These are phyloP conservation scores for Myotis lucifugus DNA, from an alignment of 2,113 vertebrate species.

Conservation along the genomic window DNA sequence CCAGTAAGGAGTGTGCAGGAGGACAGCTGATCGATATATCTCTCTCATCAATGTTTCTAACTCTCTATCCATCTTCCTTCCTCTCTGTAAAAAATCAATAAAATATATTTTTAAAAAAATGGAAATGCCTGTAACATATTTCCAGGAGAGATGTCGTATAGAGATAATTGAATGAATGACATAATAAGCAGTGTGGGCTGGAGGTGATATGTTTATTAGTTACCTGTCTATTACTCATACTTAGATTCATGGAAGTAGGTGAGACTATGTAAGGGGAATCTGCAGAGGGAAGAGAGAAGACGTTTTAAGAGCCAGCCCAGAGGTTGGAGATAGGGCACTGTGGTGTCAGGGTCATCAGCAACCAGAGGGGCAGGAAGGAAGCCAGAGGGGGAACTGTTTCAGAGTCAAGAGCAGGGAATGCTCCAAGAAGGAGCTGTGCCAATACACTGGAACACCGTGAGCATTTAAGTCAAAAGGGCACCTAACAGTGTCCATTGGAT, in stretches of 20 bases:
- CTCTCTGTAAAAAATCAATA: too few relatives aligned
- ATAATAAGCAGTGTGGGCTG: not conserved
- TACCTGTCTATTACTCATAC: not conserved
- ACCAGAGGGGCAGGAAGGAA: not conserved
- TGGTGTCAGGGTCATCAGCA: not conserved
- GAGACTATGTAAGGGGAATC: not conserved
- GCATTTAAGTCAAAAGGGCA: not conserved
- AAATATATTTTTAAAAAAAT: too few relatives aligned
- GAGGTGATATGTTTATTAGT: not conserved
- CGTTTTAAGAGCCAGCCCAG: not conserved
- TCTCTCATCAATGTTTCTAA: too few relatives aligned
- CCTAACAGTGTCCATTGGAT: not conserved
- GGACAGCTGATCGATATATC: too few relatives aligned
- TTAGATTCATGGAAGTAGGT: not conserved
- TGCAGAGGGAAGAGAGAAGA: not conserved
- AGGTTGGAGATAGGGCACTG: not conserved
- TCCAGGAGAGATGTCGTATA: rapidly evolving
- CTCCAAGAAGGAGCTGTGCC: not conserved
- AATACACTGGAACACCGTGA: rapidly evolving
- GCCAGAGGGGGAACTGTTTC: not conserved
- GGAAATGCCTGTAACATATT: not conserved
- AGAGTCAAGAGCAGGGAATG: conserved; percentile 8
- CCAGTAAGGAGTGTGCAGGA: too few relatives aligned
- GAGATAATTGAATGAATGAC: not conserved
- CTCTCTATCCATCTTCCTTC: too few relatives aligned